Conservation (phyloP, 2,113 vertebrate genomes). For the Emydocephalus ijimae region DNA sequence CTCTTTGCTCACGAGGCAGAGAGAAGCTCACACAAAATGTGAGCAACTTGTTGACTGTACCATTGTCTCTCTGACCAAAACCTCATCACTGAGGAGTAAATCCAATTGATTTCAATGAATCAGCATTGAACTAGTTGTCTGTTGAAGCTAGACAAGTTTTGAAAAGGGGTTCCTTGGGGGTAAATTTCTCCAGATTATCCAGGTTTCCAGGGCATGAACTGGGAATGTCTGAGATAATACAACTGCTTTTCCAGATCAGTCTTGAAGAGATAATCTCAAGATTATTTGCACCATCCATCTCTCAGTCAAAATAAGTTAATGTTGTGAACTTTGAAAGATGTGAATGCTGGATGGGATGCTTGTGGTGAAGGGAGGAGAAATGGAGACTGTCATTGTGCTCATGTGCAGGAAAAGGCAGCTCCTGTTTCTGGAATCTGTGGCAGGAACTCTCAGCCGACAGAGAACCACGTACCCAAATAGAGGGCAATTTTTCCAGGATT, state of each 20-base stretch:
- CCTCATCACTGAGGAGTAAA: background rate
- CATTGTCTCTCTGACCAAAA: background rate
- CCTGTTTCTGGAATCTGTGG: background rate
- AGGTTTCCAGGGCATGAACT: background rate
- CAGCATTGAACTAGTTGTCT: background rate
- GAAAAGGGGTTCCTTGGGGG: background rate
- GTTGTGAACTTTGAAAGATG: background rate
- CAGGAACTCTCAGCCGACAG: background rate
- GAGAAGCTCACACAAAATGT: slow-evolving; percentile 50
- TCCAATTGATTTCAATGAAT: background rate
- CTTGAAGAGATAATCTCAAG: background rate
- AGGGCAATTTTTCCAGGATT: background rate
- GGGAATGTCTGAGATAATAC: background rate
- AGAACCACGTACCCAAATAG: slow-evolving; percentile 13
- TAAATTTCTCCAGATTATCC: background rate
- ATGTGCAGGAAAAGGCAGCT: background rate
- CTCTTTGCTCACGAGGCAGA: slow-evolving; percentile 31
- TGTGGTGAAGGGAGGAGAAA: background rate
- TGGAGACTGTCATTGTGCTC: background rate
- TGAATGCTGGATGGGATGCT: background rate
- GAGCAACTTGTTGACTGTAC: slow-evolving; percentile 40
- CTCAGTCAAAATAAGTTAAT: background rate
- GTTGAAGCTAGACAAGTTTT: background rate
- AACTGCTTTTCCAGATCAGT: background rate
- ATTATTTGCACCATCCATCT: background rate